Percentiles rank a stretch among this genome's conserved stretches.
These are phyloP conservation scores for Phanerotoma sp. DNA, from an alignment of 2,888 invertebrate genomes.

Conservation along the genomic window DNA sequence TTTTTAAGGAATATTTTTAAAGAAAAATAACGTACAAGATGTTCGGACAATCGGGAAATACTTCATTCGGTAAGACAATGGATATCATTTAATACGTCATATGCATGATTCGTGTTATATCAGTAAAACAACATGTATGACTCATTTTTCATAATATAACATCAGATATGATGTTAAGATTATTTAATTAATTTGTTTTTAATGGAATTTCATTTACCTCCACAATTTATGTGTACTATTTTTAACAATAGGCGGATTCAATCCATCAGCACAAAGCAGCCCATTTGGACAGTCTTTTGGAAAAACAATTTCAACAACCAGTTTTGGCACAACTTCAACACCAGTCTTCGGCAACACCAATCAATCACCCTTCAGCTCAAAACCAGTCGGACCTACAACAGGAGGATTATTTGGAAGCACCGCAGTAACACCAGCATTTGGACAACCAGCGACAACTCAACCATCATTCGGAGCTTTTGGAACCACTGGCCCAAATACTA, in stretches of 20 bases:
- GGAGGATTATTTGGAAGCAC: constrained; percentile 67
- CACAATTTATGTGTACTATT: too few relatives aligned
- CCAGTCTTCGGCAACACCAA: constrained; percentile 69
- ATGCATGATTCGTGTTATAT: too few relatives aligned
- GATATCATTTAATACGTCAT: constrained; percentile 17
- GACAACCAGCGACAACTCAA: constrained; percentile 63
- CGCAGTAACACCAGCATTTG: constrained; percentile 67
- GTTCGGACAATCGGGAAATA: constrained; percentile 53
- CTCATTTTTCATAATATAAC: too few relatives aligned
- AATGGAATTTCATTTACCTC: constrained; percentile 58
- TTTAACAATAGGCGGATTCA: constrained; percentile 57
- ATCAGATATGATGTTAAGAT: too few relatives aligned
- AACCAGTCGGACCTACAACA: constrained; percentile 58
- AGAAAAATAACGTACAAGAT: constrained; percentile 27
- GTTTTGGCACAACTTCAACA: constrained; percentile 66
- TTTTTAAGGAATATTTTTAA: background rate
- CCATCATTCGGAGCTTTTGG: constrained; percentile 57
- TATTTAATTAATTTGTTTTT: constrained; percentile 1
- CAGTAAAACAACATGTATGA: too few relatives aligned
- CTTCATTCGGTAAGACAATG: constrained; percentile 54
- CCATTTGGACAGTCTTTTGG: constrained; percentile 62
- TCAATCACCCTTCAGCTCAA: constrained; percentile 62
- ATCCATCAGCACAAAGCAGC: constrained; percentile 58
- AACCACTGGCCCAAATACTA: constrained; percentile 51
- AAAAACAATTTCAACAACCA: constrained; percentile 63